Base-by-base conservation (phyloP, 2,888 invertebrate genomes). In the Andricus quercusramuli region DNA sequence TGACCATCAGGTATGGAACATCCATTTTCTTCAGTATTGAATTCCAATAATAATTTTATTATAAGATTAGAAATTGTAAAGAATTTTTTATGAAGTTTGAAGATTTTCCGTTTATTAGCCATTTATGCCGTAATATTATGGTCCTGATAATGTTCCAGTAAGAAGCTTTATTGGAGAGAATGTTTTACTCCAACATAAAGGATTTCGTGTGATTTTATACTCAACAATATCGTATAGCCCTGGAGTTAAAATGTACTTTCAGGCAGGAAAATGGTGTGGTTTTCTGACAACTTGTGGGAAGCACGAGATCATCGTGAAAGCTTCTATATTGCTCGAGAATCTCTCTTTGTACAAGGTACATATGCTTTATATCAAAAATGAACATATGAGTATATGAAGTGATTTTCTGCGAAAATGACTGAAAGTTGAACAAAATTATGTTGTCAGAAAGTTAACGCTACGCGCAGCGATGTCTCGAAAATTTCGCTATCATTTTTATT, bases 251-350 rank as follows among this genome's bases (percentile, higher is more conserved):
- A 68, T 41, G 68, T 44, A 68, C 68, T 68, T 47, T 47, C n/a
- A 67, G 15, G 13, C 22, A 15, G 56, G 25, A 67, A 67, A 67
- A 67, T 67, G 41, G 67, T 41, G 37, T 41, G 11, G 41, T 67
- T 67, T 67, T 15, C 17, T 47, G 25, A 17, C 15, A 44, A 44
- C 47, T 68, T 68, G 68, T 68, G 47, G 22, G 20, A 68, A 17
- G 25, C 47, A 41, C 41, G 68, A 68, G 17, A 68, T 41, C 25
- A 68, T 17, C 47, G 15, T 68, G 68, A 68, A 68, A 68, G 44
- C 25, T 44, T 1, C 8, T 22, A 17, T 44, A 44, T 68, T 68
- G 47, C 68, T 20, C 68, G 25, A 47, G 68, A 68, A 44, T 68
- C 22, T 22, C 67, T 68, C 22, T 44, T 11, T 37, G 17, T 37